These are phyloP conservation scores for Oncorhynchus clarkii DNA, from an alignment of 2,113 vertebrate species.

Conservation along the genomic window DNA sequence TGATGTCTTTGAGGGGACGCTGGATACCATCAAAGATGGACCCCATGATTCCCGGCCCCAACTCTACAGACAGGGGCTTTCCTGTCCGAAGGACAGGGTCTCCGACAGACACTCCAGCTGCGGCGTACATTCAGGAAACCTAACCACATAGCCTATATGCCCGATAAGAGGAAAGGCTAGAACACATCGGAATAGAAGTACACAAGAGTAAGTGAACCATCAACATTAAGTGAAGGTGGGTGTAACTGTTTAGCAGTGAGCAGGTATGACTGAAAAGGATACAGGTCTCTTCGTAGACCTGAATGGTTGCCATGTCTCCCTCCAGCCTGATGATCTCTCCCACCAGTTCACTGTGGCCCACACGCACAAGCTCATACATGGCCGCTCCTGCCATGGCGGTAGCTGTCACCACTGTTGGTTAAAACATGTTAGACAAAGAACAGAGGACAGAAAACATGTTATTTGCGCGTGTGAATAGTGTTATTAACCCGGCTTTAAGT, in stretches of 20 bases:
- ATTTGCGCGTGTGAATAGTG: background rate
- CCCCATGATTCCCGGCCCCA: slow-evolving; percentile 97
- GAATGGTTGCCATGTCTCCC: slow-evolving; percentile 96
- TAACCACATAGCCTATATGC: background rate
- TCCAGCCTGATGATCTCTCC: slow-evolving; percentile 97
- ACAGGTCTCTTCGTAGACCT: slow-evolving; percentile 99
- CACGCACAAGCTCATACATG: slow-evolving; percentile 97
- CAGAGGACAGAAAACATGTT: background rate
- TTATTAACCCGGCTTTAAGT: too few relatives aligned
- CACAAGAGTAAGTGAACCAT: background rate
- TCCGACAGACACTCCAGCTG: slow-evolving; percentile 94
- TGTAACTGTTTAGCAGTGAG: background rate
- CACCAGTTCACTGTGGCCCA: slow-evolving; percentile 93
- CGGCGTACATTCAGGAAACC: slow-evolving; percentile 73
- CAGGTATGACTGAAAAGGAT: slow-evolving; percentile 76
- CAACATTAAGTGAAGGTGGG: background rate
- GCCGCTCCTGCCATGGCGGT: slow-evolving; percentile 95
- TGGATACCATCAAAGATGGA: slow-evolving; percentile 99
- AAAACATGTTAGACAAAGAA: background rate
- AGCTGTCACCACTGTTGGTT: slow-evolving; percentile 86
- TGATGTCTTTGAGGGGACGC: slow-evolving; percentile 92
- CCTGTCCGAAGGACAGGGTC: slow-evolving; percentile 98
- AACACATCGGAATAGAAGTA: background rate
- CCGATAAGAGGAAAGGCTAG: background rate
- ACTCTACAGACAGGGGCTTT: slow-evolving; percentile 94